Conservation (phyloP, 2,797 vertebrate species). For the Coccyzus lansbergi region DNA sequence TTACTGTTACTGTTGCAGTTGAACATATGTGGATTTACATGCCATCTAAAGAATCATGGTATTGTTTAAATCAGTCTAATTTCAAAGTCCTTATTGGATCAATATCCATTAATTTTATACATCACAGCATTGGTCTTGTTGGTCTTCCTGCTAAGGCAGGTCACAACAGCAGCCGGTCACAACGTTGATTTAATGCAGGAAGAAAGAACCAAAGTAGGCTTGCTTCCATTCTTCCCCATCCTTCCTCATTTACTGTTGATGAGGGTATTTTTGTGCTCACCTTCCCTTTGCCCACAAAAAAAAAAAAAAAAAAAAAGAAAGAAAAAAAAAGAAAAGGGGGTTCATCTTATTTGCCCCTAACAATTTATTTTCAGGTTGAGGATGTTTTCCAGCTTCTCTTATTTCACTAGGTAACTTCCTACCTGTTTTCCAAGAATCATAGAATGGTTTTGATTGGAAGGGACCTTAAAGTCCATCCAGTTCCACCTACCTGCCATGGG, state of each 20-base stretch:
- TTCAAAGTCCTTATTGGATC: not conserved
- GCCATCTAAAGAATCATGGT: not conserved
- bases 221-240: not conserved
- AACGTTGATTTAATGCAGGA: not conserved
- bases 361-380: not conserved
- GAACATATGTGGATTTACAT: not conserved
- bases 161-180: not conserved
- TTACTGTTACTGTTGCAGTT: not conserved
- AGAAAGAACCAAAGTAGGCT: not conserved
- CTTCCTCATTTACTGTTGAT: not conserved
- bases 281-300: rapidly evolving
- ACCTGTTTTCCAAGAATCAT: not conserved
- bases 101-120: not conserved
- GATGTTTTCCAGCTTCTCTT: not conserved
- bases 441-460: too few species aligned
- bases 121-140: not conserved
- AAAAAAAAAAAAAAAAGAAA: not conserved
- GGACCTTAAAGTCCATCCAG: too few species aligned
- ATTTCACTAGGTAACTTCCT: not conserved
- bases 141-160: not conserved
- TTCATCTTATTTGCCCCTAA: not conserved
- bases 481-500: too few species aligned
- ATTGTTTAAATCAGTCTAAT: not conserved
- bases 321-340: rapidly evolving
- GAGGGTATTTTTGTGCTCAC: rapidly evolving